Evolutionary conservation across 2,888 invertebrate genomes (phyloP).

Genomic region (Thereva nobilitata): DNA sequence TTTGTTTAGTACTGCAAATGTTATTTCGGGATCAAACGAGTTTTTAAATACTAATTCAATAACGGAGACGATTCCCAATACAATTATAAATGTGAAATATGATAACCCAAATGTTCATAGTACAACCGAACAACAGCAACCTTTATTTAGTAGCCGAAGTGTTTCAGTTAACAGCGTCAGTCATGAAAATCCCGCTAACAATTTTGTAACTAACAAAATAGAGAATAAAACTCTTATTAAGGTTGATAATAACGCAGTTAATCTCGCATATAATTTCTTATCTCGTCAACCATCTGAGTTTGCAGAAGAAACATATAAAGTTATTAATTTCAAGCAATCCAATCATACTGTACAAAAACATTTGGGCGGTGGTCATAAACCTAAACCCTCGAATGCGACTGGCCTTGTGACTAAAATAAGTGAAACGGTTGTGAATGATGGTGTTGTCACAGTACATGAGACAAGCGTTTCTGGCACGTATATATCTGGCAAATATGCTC

Average conservation of each 20-base stretch:
- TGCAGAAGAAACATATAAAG: constrained; percentile 82
- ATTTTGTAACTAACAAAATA: too few relatives aligned
- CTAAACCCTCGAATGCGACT: constrained; percentile 70
- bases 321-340: constrained; percentile 77
- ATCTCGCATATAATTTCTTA: constrained; percentile 82
- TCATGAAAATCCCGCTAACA: constrained; percentile 45
- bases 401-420: constrained; percentile 83
- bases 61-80: too few relatives aligned
- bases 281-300: constrained; percentile 84
- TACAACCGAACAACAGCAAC: too few relatives aligned
- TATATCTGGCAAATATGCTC: constrained; percentile 86
- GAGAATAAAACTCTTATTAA: constrained; percentile 54
- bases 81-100: too few relatives aligned
- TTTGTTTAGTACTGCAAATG: constrained; percentile 45
- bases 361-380: constrained; percentile 50
- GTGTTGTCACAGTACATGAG: constrained; percentile 81
- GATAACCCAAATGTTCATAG: too few relatives aligned
- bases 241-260: constrained; percentile 74
- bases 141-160: too few relatives aligned
- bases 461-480: constrained; percentile 88
- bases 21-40: constrained; percentile 41
- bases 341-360: constrained; percentile 52
- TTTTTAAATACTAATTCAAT: constrained; percentile 37
- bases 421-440: constrained; percentile 81
- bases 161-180: neutral